phyloP scores from a whole-genome alignment of 2,797 vertebrate species.

The Phrynocephalus forsythii region DNA sequence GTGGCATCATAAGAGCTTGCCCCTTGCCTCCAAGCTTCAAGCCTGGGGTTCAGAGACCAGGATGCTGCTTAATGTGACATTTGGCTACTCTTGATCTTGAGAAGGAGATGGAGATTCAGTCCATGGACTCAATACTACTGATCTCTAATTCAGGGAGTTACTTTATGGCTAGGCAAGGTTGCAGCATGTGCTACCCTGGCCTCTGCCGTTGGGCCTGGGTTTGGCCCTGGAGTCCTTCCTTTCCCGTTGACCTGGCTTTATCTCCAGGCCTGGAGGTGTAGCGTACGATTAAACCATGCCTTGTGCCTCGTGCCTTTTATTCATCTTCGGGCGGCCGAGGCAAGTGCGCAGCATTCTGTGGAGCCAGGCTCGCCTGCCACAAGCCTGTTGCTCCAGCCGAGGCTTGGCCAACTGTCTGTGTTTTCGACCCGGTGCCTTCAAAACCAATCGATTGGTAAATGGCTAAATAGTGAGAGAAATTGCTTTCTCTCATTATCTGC shows the following conservation, averaged over 20 bases:
- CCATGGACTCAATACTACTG: neutral
- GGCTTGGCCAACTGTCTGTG: constrained; percentile 31
- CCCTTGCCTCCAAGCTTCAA: no score
- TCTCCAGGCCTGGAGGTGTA: neutral
- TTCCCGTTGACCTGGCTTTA: neutral
- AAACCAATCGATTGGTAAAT: constrained; percentile 69
- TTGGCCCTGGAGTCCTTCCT: neutral
- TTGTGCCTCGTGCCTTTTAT: constrained; percentile 42
- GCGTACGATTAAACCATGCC: constrained; percentile 38
- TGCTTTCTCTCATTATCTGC: constrained; percentile 72
- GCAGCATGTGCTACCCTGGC: no score
- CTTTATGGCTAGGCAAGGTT: no score
- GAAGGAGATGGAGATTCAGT: no score
- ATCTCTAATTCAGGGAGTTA: neutral
- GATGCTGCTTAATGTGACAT: no score
- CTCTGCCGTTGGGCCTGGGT: fast-evolving
- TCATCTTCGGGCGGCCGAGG: constrained; percentile 39
- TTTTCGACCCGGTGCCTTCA: constrained; percentile 60
- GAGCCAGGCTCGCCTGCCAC: neutral
- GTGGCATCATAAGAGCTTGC: no score
- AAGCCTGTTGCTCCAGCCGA: neutral
- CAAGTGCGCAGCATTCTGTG: constrained; percentile 33
- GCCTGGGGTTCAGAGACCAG: no score
- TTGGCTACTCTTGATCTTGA: no score
- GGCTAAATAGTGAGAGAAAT: constrained; percentile 73